Percentiles rank a stretch among this genome's conserved stretches.
Conservation (phyloP, 2,113 vertebrate species). For the Danionella cerebrum region DNA sequence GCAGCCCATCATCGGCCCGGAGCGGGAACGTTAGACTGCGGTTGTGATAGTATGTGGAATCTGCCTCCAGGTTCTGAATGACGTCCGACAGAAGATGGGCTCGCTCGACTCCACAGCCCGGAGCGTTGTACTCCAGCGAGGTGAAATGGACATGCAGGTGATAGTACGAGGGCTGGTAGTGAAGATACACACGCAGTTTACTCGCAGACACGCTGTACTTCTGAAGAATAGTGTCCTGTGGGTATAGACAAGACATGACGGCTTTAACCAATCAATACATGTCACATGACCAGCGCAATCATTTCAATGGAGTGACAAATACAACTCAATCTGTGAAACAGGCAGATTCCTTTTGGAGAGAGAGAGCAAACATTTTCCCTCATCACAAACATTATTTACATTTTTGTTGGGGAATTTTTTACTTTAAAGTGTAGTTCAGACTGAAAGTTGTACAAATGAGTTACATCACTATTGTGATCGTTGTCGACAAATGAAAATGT, state of each 20-base stretch:
- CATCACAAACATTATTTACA: too few species aligned
- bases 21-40: conserved; percentile 75
- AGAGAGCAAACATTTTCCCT: too few species aligned
- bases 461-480: too few species aligned
- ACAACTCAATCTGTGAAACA: too few species aligned
- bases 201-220: conserved; percentile 58
- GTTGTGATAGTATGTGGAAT: conserved; percentile 66
- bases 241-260: background rate
- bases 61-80: conserved; percentile 75
- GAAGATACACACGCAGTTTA: conserved; percentile 78
- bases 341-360: too few species aligned
- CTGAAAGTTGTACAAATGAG: too few species aligned
- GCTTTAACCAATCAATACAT: too few species aligned
- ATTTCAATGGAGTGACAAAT: too few species aligned
- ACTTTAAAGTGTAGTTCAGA: too few species aligned
- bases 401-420: too few species aligned
- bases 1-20: conserved; percentile 67
- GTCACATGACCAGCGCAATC: too few species aligned
- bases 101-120: conserved; percentile 75
- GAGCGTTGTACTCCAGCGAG: conserved; percentile 74
- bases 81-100: conserved; percentile 84
- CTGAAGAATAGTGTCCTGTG: conserved; percentile 71
- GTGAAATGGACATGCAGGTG: conserved; percentile 94
- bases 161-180: conserved; percentile 94
- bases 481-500: too few species aligned